Percentiles rank a stretch among this genome's conserved stretches.
phyloP scores from a whole-genome alignment of 1,140 invertebrate species.

The Lepidurus apus region DNA sequence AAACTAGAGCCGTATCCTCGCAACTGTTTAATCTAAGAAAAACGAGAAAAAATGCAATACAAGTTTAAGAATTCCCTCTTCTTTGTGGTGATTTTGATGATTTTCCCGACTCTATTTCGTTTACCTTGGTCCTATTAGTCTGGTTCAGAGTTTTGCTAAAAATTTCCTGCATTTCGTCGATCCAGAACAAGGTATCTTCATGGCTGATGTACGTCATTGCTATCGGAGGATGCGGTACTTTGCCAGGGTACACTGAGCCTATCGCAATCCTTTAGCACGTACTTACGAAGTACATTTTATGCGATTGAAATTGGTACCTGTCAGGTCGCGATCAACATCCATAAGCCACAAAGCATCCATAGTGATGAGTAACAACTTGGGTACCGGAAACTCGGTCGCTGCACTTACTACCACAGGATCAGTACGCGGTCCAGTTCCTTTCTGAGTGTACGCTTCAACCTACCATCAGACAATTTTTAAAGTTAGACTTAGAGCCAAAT shows the following conservation, averaged over 20 bases:
- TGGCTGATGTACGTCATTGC: slow-evolving; percentile 45
- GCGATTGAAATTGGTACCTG: background rate
- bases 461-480: slow-evolving; percentile 32
- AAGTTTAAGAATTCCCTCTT: background rate
- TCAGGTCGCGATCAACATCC: slow-evolving; percentile 58
- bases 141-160: slow-evolving; percentile 58
- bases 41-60: background rate
- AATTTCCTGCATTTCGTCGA: slow-evolving; percentile 71
- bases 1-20: slow-evolving; percentile 61
- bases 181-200: slow-evolving; percentile 73
- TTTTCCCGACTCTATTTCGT: background rate
- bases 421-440: slow-evolving; percentile 63
- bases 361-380: slow-evolving; percentile 66
- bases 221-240: slow-evolving; percentile 40
- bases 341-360: slow-evolving; percentile 61
- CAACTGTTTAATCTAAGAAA: slow-evolving; percentile 55
- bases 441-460: slow-evolving; percentile 71
- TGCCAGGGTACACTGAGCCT: slow-evolving; percentile 1
- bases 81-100: background rate
- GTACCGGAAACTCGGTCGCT: slow-evolving; percentile 63
- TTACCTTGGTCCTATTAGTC: slow-evolving; percentile 51
- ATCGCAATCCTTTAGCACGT: slow-evolving; percentile 39
- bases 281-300: background rate
- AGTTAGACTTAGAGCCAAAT: background rate
- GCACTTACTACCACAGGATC: slow-evolving; percentile 56